Evolutionary conservation across 92 coral and sea anemone species (phyloP), one percentile per base, ranked within the genome.

Genomic region (Micromussa lordhowensis): DNA sequence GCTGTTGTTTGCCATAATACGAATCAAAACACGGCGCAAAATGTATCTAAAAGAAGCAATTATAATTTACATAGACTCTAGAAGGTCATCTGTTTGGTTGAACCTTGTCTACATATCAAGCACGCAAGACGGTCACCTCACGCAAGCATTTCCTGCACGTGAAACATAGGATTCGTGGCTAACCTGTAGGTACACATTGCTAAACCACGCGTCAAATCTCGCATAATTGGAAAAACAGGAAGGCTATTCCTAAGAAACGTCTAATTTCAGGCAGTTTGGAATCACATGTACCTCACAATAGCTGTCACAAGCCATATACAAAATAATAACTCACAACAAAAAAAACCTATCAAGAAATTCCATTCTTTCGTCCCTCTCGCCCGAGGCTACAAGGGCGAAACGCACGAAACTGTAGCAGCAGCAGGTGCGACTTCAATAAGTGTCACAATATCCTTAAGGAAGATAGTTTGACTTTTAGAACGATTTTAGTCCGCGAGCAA

Each of bases 321-420:
- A 69, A 13, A 72, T 72, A 71, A 83, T 83, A 72, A 55, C 82
- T 79, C 40, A 32, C 40, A 79, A 83, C 79, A 71, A 83, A 53
- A 44, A 84, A 58, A 84, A 74, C 80, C 69, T 84, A 84, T 84
- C 81, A 75, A 59, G 68, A 83, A 84, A 73, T 74, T 74, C 88
- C 88, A 84, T 57, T 83, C 87, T 73, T 83, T 24, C 81, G 24
- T 74, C 19, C 81, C 32, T 44, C 64, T 85, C 30, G 89, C 83
- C 89, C 77, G 77, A 68, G 89, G 89, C 83, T 64, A 86, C n/a
- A 32, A 48, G 80, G 81, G 88, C 88, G 31, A 77, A 77, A 34
- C 77, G 29, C 89, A 77, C 77, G 89, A 74, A 84, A 83, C 15
- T 51, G 24, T 9, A 44, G 51, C 26, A 17, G 5, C 17, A 22